Evolutionary conservation across 37 sponge, comb jelly and placozoan species (phyloP), one percentile per base, ranked within the genome.

Genomic region (Haliclona indistincta): DNA sequence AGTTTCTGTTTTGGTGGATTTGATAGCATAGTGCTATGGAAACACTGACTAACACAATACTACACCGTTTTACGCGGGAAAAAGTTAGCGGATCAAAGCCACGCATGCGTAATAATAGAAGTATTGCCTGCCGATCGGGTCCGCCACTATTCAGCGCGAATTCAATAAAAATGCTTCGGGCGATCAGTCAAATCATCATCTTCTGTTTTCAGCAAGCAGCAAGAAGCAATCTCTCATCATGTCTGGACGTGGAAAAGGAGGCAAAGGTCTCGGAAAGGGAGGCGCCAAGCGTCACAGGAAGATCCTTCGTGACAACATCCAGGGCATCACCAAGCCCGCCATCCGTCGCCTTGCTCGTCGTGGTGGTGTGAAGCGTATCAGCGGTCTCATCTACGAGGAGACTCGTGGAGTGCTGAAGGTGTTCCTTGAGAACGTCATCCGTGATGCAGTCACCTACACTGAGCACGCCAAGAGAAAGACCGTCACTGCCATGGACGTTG

Each of bases 401-500:
- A 96, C 97, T 33, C 91, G 97, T 40, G 97, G 97, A 64, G 97
- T 96, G 17, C 86, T 96, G 51, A 96, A 96, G 83, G 94, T 93
- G 38, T 96, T 96, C 77, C 86, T 96, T 20, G 97, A 96, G 77
- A 96, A 96, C 60, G 97, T 96, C 75, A 96, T 96, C 85, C 86
- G 96, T 71, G 96, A 96, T 67, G 96, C 96, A 34, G 96, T 96
- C 67, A 96, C 97, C 78, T 96, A 96, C 97, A 96, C 97, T 36
- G 97, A 96, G 86, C 97, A 96, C 86, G 97, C 97, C 79, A 96
- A 96, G 97, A 84, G 96, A 74, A 96, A 93, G 96, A 96, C 96
- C 22, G 96, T 96, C 43, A 96, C 96, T 43, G 96, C 96, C 76
- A 96, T 96, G 96, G 96, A 96, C 77, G 96, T 96, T 33, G 96